phyloP scores from a whole-genome alignment of 2,797 vertebrate species.

The Avahi laniger region DNA sequence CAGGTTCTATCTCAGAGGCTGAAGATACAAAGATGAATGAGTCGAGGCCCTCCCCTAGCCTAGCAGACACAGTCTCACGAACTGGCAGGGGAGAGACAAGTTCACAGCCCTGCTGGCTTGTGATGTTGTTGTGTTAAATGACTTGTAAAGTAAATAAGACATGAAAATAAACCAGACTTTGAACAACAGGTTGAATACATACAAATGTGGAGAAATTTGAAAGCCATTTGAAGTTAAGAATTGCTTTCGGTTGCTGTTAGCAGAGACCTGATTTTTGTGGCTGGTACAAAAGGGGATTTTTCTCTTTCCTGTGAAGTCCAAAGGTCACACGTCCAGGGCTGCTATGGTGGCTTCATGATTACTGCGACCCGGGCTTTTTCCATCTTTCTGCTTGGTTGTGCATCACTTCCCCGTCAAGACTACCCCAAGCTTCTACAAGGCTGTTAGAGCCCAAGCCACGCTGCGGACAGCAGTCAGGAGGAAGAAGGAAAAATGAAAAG shows the following conservation, averaged over 20 bases:
- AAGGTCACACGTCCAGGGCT: not conserved
- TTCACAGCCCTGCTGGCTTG: rapidly evolving
- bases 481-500: not conserved
- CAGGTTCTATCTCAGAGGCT: not conserved
- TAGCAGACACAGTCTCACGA: not conserved
- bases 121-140: not conserved
- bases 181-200: not conserved
- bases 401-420: not conserved
- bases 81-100: not conserved
- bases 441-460: not conserved
- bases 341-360: not conserved
- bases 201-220: not conserved
- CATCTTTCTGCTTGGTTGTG: not conserved
- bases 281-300: not conserved
- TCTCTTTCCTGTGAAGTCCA: not conserved
- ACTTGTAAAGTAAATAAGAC: not conserved
- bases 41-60: not conserved
- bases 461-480: not conserved
- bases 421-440: not conserved
- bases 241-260: not conserved
- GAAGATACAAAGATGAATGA: not conserved
- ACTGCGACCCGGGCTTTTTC: not conserved
- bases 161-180: not conserved
- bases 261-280: not conserved
- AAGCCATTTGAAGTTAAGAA: not conserved